Evolutionary conservation across 2,888 invertebrate genomes (phyloP).

Genomic region (Himalopsyche anomala): DNA sequence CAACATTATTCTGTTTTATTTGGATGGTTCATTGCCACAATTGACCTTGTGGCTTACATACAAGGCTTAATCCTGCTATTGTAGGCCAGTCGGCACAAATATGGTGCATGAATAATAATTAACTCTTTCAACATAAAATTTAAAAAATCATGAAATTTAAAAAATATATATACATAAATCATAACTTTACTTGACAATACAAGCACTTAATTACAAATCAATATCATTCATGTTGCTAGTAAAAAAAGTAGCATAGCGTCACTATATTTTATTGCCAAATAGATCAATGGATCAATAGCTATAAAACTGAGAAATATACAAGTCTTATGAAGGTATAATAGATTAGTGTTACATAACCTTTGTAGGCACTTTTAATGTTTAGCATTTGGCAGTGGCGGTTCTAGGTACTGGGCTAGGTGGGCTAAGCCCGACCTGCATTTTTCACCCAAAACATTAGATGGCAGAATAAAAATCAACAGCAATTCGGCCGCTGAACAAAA

Average conservation of each 20-base stretch:
- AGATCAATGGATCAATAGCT: constrained; percentile 12
- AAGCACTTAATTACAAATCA: neutral
- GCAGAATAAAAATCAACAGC: too few relatives aligned
- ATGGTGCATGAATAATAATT: constrained; percentile 42
- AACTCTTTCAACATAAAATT: neutral
- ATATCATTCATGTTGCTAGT: neutral
- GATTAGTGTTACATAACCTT: too few relatives aligned
- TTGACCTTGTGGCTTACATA: constrained; percentile 24
- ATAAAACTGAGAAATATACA: neutral
- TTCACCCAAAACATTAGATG: too few relatives aligned
- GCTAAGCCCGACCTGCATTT: too few relatives aligned
- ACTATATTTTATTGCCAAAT: neutral
- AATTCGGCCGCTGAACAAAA: too few relatives aligned
- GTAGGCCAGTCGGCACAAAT: constrained; percentile 28
- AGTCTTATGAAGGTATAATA: neutral
- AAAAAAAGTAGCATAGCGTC: neutral
- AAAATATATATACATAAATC: neutral
- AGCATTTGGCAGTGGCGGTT: too few relatives aligned
- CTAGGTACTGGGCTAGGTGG: too few relatives aligned
- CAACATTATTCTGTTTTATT: constrained; percentile 2
- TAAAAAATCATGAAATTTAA: constrained; percentile 16
- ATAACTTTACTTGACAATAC: neutral
- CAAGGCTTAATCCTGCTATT: constrained; percentile 37
- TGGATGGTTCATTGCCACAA: constrained; percentile 32
- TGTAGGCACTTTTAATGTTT: too few relatives aligned